Evolutionary conservation across 2,113 vertebrate species (phyloP), one percentile per base, ranked within the genome.

Genomic region (Chaetorhynchus papuensis): DNA sequence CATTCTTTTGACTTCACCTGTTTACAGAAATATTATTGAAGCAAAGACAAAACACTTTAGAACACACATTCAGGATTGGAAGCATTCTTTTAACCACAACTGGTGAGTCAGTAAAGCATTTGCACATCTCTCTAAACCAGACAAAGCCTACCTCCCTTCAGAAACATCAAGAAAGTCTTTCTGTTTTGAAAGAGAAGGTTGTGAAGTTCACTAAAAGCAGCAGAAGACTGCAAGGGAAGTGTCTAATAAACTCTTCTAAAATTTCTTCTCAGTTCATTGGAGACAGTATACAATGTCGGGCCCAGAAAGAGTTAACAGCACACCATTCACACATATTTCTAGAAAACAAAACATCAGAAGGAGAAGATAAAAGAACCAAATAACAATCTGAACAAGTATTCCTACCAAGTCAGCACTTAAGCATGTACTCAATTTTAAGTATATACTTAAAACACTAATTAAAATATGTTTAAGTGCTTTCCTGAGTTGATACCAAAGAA

Each of bases 401-500:
- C 45, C 35, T 57, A 86, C 30, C 60, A 77, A 60, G 16, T 64
- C 35, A 90, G 30, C 42, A 83, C 35, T 87, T 93, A 82, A 91
- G 69, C 19, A 35, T 14, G 39, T 44, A 70, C 42, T 94, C 47
- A 59, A 64, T 81, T 85, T 72, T 79, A 91, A 88, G 82, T 80
- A 80, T 37, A 80, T n/a, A 61, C 39, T 93, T 95, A 86, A 89
- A 94, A 74, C 10, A 6, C 13, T 53, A 65, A 92, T 64, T 93
- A 83, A 93, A 94, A 83, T 66, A 72, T 14, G 6, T 57, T 89
- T 87, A 90, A 89, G 53, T 79, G 72, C 60, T 91, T 94, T 82
- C 77, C 74, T 92, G 89, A 89, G 50, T 53, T 66, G 53, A 74
- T 76, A 93, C 54, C 52, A 92, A 86, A 86, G 56, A 95, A 93